These are phyloP conservation scores for Sylvilagus floridanus DNA, from an alignment of 2,797 vertebrate genomes.

Conservation along the genomic window DNA sequence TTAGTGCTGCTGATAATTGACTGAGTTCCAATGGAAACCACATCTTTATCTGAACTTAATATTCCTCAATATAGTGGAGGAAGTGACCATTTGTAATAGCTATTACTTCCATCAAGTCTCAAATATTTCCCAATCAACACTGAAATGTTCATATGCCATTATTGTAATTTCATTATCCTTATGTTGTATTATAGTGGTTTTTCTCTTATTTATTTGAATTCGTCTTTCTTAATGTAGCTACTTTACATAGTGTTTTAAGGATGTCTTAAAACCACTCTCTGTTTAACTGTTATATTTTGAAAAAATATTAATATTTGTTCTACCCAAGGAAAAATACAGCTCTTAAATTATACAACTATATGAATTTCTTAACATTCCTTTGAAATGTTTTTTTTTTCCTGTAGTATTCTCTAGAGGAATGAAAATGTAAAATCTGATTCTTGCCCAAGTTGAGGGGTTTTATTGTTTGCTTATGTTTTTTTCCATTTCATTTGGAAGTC, in stretches of 20 bases:
- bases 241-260: slow-evolving; percentile 32
- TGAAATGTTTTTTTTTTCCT: background rate
- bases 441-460: background rate
- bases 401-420: background rate
- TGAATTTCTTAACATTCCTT: slow-evolving; percentile 12
- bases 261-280: slow-evolving; percentile 70
- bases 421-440: background rate
- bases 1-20: slow-evolving; percentile 67
- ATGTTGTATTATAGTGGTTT: slow-evolving; percentile 51
- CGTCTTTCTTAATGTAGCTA: slow-evolving; percentile 46
- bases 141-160: slow-evolving; percentile 39
- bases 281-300: slow-evolving; percentile 68
- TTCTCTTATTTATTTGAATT: background rate
- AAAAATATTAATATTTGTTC: slow-evolving; percentile 10
- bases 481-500: too few species aligned
- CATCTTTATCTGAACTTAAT: slow-evolving; percentile 67
- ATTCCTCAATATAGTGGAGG: background rate
- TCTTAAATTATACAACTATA: slow-evolving; percentile 5
- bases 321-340: background rate
- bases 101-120: slow-evolving; percentile 55
- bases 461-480: too few species aligned
- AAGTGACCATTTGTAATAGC: slow-evolving; percentile 56
- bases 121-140: slow-evolving; percentile 63
- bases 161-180: slow-evolving; percentile 53
- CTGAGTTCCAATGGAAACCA: slow-evolving; percentile 64